phyloP scores from a whole-genome alignment of 2,113 vertebrate species.

The Ochotona curzoniae region DNA sequence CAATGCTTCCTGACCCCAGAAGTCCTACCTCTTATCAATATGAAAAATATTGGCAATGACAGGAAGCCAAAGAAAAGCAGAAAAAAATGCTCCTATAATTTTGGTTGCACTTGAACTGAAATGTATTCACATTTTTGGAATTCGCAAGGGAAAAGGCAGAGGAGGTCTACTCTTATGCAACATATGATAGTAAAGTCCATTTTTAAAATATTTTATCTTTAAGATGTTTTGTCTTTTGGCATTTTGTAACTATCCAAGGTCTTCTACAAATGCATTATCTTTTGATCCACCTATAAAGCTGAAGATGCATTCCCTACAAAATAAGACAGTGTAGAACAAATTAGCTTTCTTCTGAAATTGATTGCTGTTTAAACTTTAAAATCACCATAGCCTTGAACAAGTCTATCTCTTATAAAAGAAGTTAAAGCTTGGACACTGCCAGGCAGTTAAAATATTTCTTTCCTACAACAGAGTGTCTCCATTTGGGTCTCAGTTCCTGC shows the following conservation, averaged over 20 bases:
- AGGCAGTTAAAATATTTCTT: too few relatives aligned
- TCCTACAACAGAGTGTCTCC: too few relatives aligned
- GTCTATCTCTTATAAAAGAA: not conserved
- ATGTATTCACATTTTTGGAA: conserved; percentile 12
- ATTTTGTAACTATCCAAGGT: not conserved
- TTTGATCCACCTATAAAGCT: not conserved
- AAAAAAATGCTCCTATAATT: conserved; percentile 6
- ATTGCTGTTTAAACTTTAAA: conserved; percentile 21
- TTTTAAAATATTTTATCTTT: too few relatives aligned
- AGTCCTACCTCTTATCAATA: not conserved
- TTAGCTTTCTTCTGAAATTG: not conserved
- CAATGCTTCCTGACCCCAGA: not conserved
- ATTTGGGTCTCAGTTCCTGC: too few relatives aligned
- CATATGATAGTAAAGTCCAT: not conserved
- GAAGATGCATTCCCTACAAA: not conserved
- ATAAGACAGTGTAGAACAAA: not conserved
- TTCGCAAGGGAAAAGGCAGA: not conserved
- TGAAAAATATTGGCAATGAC: not conserved
- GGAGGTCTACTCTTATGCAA: not conserved
- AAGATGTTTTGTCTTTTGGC: not conserved
- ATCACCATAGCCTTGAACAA: not conserved
- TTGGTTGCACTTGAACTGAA: conserved; percentile 2
- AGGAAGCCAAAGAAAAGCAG: not conserved
- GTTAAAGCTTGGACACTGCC: too few relatives aligned
- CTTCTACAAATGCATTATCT: conserved; percentile 7